Evolutionary conservation across 2,113 vertebrate species (phyloP).

Genomic region (Hippocampus comes): DNA sequence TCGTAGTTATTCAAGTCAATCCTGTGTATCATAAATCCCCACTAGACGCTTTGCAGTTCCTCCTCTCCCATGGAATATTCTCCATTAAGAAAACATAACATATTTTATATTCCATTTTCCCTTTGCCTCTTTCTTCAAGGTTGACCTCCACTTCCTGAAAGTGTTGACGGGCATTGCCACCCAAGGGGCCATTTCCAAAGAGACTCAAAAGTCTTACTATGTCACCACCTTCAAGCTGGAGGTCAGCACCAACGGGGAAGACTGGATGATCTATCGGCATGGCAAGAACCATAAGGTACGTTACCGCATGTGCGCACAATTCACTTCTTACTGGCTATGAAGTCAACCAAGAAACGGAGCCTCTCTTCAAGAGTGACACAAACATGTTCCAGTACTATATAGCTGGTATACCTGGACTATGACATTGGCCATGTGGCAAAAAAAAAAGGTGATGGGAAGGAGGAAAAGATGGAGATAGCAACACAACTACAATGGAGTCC

Average conservation of each 20-base stretch:
- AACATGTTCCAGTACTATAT: not conserved
- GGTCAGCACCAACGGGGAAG: constrained; percentile 96
- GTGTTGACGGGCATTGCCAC: constrained; percentile 91
- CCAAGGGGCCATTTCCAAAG: constrained; percentile 91
- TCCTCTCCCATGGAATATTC: not conserved
- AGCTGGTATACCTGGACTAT: constrained; percentile 33
- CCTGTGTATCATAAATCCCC: constrained; percentile 13
- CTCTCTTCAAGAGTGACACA: not conserved
- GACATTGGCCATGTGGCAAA: constrained; percentile 44
- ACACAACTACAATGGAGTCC: constrained; percentile 62
- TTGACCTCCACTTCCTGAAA: constrained; percentile 95
- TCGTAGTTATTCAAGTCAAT: constrained; percentile 37
- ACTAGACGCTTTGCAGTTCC: not conserved
- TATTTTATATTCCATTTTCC: not conserved
- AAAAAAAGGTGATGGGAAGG: constrained; percentile 12
- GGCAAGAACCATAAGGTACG: constrained; percentile 96
- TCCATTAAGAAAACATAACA: not conserved
- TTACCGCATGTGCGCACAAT: not conserved
- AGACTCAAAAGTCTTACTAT: constrained; percentile 90
- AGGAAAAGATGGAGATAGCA: constrained; percentile 28
- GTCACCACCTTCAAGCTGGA: constrained; percentile 95
- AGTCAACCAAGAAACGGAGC: not conserved
- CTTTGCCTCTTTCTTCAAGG: constrained; percentile 67
- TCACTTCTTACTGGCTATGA: not conserved
- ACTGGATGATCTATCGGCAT: constrained; percentile 97